Percentiles rank a stretch among this genome's conserved stretches.
These are phyloP conservation scores for Halcyon leucocephala DNA, from an alignment of 2,797 vertebrate genomes.

Conservation along the genomic window DNA sequence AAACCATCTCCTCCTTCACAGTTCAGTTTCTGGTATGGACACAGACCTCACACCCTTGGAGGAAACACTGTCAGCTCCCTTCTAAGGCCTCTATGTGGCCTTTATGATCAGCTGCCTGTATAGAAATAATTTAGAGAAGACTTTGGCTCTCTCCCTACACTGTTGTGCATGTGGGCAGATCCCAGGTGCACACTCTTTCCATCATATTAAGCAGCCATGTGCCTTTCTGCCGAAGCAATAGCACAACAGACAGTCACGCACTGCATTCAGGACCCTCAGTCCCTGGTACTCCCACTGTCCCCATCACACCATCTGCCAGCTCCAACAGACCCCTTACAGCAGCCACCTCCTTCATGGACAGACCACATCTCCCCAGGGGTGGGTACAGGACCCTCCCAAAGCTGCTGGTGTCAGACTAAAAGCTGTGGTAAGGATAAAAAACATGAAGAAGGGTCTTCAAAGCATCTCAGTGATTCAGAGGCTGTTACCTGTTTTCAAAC, in stretches of 20 bases:
- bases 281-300: background rate
- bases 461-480: background rate
- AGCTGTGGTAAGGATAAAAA: background rate
- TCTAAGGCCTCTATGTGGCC: background rate
- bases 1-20: background rate
- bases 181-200: background rate
- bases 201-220: rapidly evolving
- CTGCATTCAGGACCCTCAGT: background rate
- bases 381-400: background rate
- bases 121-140: background rate
- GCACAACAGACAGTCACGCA: too few relatives aligned
- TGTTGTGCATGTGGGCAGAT: background rate
- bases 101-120: background rate
- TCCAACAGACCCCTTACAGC: background rate
- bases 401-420: rapidly evolving
- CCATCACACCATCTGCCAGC: rapidly evolving
- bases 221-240: background rate
- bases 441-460: background rate
- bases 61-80: background rate
- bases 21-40: background rate
- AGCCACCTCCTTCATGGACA: background rate
- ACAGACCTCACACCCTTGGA: background rate
- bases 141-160: background rate
- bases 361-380: background rate
- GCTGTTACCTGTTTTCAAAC: background rate